Evolutionary conservation across 2,888 invertebrate genomes (phyloP).

Genomic region (Prosopocoilus inquinatus): DNA sequence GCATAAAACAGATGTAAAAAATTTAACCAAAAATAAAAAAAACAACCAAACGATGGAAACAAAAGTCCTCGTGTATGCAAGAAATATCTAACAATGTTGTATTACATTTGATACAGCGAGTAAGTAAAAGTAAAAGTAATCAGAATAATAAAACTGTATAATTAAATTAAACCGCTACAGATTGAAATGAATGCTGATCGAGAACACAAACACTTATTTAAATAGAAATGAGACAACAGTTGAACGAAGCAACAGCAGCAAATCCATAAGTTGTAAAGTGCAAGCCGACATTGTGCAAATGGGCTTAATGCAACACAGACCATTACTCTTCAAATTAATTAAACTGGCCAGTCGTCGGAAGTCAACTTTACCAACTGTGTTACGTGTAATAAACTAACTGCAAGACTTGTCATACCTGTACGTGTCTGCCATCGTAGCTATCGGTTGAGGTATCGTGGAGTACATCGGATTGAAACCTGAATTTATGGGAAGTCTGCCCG

Average conservation of each 20-base stretch:
- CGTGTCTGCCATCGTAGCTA: constrained; percentile 86
- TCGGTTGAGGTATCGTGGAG: constrained; percentile 91
- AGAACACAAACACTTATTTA: constrained; percentile 29
- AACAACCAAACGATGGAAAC: no score
- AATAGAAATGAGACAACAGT: constrained; percentile 29
- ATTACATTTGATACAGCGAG: no score
- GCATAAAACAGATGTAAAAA: no score
- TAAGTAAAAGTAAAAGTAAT: no score
- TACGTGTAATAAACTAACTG: neutral
- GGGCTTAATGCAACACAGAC: constrained; percentile 41
- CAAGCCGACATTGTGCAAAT: constrained; percentile 33
- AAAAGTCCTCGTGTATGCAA: no score
- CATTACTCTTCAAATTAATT: constrained; percentile 59
- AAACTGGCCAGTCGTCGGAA: constrained; percentile 39
- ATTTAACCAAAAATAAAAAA: no score
- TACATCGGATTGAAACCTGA: constrained; percentile 94
- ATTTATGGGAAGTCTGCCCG: constrained; percentile 70
- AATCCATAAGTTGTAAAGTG: constrained; percentile 34
- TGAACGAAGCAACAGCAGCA: constrained; percentile 16
- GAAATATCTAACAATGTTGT: no score
- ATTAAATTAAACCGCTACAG: no score
- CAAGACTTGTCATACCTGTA: constrained; percentile 63
- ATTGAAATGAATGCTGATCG: neutral
- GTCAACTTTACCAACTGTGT: no score
- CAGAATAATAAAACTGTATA: no score